Evolutionary conservation across 2,888 invertebrate species (phyloP), one percentile per base, ranked within the genome.

Genomic region (Lasioglossum morio): DNA sequence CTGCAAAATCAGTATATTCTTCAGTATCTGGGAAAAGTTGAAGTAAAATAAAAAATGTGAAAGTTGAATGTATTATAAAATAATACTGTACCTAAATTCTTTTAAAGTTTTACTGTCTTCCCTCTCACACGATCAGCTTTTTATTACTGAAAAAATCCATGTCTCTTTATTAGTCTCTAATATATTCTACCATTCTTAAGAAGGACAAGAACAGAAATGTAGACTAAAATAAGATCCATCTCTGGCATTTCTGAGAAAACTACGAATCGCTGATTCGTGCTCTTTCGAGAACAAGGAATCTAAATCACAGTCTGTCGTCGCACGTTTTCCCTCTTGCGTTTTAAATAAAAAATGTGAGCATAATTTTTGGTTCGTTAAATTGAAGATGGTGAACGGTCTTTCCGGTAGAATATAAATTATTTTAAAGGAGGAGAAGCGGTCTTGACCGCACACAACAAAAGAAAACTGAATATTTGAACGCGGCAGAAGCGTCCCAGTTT

Each of bases 391-490:
- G 10, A 53, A 72, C 43, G 72, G 48, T 57, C 53, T 57, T 53
- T 27, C n/a, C 63, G 53, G 14, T 14, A 30, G 73, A 60, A 77
- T 82, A 82, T 77, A 77, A 84, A 84, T 84, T 74, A 74, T 77
- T 84, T 69, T 60, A 27, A 72, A 77, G 77, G 74, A 82, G 77
- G 48, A 57, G 77, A 77, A 73, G 60, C 84, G 16, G 82, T 77
- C 77, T 84, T 84, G 82, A 82, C 84, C 82, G 77, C 69, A 23
- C 46, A 30, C n/a, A 73, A 46, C 66, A 66, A 37, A 48, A 77
- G 66, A 73, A 73, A 74, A 83, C 79, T 66, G 84, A 83, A 83
- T 83, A 79, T 77, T 73, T 84, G 76, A 79, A 69, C 76, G 69
- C 40, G 46, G 30, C 27, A 60, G 79, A 66, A 74, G 79, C 80